Evolutionary conservation across 2,113 vertebrate species (phyloP).

Genomic region (Hippocampus comes): DNA sequence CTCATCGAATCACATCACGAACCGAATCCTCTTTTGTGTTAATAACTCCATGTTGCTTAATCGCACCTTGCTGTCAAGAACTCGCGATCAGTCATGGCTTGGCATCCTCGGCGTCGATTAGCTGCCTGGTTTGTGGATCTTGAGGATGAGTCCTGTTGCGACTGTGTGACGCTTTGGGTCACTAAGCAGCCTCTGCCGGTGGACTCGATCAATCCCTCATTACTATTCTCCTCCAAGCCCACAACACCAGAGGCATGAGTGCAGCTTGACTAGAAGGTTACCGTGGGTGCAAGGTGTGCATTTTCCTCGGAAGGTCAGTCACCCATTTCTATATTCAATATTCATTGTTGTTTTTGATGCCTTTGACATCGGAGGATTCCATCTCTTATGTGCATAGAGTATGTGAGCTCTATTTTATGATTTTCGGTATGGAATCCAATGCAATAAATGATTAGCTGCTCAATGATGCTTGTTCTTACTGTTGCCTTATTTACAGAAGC

Average conservation of each 20-base stretch:
- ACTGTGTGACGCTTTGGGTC: constrained; percentile 41
- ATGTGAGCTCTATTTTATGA: constrained; percentile 53
- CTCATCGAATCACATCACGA: constrained; percentile 44
- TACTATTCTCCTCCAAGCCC: constrained; percentile 43
- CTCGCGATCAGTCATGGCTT: constrained; percentile 27
- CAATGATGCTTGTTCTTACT: constrained; percentile 18
- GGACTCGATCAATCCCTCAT: constrained; percentile 48
- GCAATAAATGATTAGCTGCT: constrained; percentile 64
- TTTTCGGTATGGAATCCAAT: constrained; percentile 63
- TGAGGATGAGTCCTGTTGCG: constrained; percentile 24
- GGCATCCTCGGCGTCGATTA: constrained; percentile 4
- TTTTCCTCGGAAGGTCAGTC: constrained; percentile 6
- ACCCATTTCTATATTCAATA: constrained; percentile 49
- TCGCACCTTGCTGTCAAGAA: not conserved
- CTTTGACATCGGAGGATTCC: constrained; percentile 53
- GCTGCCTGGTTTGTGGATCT: constrained; percentile 34
- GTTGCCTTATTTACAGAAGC: constrained; percentile 37
- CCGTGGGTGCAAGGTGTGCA: constrained; percentile 32
- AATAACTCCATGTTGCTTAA: constrained; percentile 23
- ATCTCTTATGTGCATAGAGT: constrained; percentile 35
- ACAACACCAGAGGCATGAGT: constrained; percentile 24
- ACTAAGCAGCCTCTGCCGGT: constrained; percentile 37
- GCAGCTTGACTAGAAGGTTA: constrained; percentile 24
- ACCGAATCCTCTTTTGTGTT: constrained; percentile 36
- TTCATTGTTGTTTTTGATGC: constrained; percentile 56